Base-by-base conservation (phyloP, 2,113 vertebrate genomes). In the Pangasianodon gigas region DNA sequence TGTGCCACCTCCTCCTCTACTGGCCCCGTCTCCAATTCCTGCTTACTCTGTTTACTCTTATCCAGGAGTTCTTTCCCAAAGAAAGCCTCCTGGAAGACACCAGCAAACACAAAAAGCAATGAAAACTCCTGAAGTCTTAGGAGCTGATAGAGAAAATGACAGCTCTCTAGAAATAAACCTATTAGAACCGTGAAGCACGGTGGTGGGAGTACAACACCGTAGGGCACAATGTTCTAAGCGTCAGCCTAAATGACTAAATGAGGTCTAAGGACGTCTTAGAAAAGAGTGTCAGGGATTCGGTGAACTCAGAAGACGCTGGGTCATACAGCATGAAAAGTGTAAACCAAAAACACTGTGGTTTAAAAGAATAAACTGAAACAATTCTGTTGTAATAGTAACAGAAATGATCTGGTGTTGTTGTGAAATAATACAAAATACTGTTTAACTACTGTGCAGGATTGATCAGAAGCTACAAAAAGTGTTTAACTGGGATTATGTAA, bases 51-150 rank as follows among this genome's bases (percentile, higher is more conserved):
- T 71, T 96, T 96, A 88, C 97, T 99, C 84, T 95, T 97, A 91
- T 97, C 96, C 83, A 99, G 95, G 67, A 99, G 96, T 86, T 97
- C 96, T 91, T 98, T 98, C 87, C 98, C 98, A 92, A 99, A 99
- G 93, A 99, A 99, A 41, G 98, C 98, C 65, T 99, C 98, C 98
- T 99, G 93, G 24, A 92, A 52, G 54, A 86, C 14, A 67, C 9
- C 77, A 79, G 54, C 58, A 56, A 29, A 60, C 79, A 87, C 46
- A 65, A 29, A 89, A 46, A 32, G 26, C 77, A 14, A 80, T 51
- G 26, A 80, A 41, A 26, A 46, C 41, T 13, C 69, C 5, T 3
- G 21, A 41, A 19, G 41, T 41, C 41, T 46, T 24, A 46, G 3
- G 7, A 21, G 37, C 16, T 2, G 37, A 44, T 44, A 46, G 44